Evolutionary conservation across 2,113 vertebrate genomes (phyloP).

Genomic region (Ciconia stormi): DNA sequence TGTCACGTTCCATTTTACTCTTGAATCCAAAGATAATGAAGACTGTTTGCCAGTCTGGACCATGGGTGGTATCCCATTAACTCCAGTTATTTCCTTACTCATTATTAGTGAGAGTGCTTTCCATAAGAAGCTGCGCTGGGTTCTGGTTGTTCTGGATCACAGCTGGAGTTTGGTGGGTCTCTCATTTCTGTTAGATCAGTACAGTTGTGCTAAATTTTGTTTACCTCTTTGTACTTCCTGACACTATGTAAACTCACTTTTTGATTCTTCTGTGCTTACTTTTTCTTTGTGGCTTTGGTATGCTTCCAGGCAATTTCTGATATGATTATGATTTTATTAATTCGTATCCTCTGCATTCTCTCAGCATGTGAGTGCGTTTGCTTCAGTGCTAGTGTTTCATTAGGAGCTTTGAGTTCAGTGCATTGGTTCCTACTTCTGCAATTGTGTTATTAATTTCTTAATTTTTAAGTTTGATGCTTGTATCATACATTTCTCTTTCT

Average conservation of each 20-base stretch:
- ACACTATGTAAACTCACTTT: background rate
- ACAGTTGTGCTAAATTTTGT: background rate
- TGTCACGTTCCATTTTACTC: background rate
- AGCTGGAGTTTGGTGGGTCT: background rate
- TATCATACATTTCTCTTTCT: background rate
- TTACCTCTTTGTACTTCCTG: background rate
- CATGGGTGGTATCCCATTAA: background rate
- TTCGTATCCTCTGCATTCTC: background rate
- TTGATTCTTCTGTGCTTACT: background rate
- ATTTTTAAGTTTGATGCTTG: constrained; percentile 7
- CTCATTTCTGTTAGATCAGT: background rate
- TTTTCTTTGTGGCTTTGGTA: background rate
- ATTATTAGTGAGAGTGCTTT: background rate
- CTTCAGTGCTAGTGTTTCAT: background rate
- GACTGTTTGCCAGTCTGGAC: background rate
- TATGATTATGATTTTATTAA: background rate
- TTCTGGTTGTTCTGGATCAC: background rate
- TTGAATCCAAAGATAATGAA: background rate
- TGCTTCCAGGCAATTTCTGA: background rate
- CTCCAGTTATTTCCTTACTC: background rate
- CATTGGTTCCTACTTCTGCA: background rate
- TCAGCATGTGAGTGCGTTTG: background rate
- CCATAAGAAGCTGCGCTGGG: accelerated
- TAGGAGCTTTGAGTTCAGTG: constrained; percentile 5
- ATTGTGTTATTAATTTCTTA: constrained; percentile 17